Conservation (phyloP, 2,113 vertebrate genomes). For the Aplodontia rufa region DNA sequence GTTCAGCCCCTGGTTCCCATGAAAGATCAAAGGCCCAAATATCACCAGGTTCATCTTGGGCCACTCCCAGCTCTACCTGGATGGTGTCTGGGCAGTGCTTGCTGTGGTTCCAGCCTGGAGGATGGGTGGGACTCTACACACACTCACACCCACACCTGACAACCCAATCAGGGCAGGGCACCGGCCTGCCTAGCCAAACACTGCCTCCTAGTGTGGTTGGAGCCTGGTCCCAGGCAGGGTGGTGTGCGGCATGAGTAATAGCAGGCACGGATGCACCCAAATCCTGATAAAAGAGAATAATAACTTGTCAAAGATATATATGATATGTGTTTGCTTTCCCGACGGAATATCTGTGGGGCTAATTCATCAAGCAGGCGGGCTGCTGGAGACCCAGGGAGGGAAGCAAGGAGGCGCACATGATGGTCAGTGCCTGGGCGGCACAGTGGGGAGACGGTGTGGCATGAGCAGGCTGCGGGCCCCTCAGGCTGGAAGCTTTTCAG, state of each 20-base stretch:
- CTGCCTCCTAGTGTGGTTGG: background rate
- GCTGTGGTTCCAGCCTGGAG: background rate
- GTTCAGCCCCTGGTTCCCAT: background rate
- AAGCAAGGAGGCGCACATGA: slow-evolving; percentile 34
- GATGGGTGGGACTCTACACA: background rate
- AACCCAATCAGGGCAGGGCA: background rate
- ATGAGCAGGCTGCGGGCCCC: background rate
- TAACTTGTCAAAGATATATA: slow-evolving; percentile 90
- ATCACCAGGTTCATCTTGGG: background rate
- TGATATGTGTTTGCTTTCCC: slow-evolving; percentile 87
- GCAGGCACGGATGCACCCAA: slow-evolving; percentile 74
- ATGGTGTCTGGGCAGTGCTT: background rate
- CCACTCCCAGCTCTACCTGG: background rate
- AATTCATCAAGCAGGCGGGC: slow-evolving; percentile 86
- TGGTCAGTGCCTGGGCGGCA: background rate
- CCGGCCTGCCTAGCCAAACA: background rate
- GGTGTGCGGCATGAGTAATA: slow-evolving; percentile 75
- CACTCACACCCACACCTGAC: background rate
- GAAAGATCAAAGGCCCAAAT: background rate
- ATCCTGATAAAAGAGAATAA: slow-evolving; percentile 90
- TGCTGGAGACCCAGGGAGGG: slow-evolving; percentile 71
- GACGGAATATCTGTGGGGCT: slow-evolving; percentile 85
- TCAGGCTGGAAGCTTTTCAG: background rate
- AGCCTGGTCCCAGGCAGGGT: background rate
- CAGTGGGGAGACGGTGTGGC: background rate